Base-by-base conservation (phyloP, 2,888 invertebrate genomes). In the Octonoba sinensis region DNA sequence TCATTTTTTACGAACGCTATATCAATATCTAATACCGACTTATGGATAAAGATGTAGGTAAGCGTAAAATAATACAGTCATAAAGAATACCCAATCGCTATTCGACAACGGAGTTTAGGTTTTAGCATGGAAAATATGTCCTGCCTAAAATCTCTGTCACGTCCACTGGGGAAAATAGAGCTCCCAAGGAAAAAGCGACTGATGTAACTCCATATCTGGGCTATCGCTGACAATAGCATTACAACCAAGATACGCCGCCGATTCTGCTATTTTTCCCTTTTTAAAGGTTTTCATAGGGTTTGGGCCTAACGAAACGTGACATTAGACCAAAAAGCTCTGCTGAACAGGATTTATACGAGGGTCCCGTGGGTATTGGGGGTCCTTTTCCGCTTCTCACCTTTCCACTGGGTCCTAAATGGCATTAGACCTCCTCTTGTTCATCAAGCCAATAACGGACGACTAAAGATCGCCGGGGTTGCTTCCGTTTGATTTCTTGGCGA, bases 381-480 rank as follows among this genome's bases (percentile, higher is more conserved):
- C 54, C 18, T 79, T 79, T 79, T 66, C 78, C 78, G 72, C 78
- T 81, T 81, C 79, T 81, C 79, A 73, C 79, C 79, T 81, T 81
- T 73, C 79, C 60, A 74, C 22, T 62, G 73, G 79, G 79, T 64
- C 62, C 72, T 56, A 81, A 81, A 81, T 81, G 73, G 79, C 69
- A 81, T 81, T 81, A 81, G 73, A 69, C 46, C 69, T 73, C 36
- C 79, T 74, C 79, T 74, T 81, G 79, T 74, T 81, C 79, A 81
- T 81, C 79, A 81, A 81, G 79, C 79, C 79, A 81, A 81, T 81
- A 81, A 74, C 79, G 24, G 54, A 44, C 72, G 79, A 73, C 73
- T 62, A 72, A 36, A 79, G 73, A 79, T 67, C 22, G 46, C 13
- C n/a, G 27, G 54, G 73, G 73, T 73, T 73, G 60, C 73, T 60